A percentile compares a stretch with the other conserved stretches of the same genome.
phyloP scores from a whole-genome alignment of 2,113 vertebrate species.

The Engystomops pustulosus region DNA sequence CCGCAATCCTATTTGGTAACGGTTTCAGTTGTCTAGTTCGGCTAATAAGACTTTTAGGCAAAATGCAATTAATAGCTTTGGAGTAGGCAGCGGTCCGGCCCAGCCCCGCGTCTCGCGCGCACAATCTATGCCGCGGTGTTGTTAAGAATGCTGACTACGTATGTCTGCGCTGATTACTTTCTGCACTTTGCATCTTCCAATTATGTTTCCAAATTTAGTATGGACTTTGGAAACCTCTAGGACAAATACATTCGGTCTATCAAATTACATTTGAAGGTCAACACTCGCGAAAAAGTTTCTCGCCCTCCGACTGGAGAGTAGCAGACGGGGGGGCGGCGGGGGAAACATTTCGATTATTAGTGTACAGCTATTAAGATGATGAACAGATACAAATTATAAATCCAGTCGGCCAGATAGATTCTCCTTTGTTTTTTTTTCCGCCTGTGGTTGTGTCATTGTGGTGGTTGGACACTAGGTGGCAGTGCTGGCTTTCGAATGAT shows the following conservation, averaged over 20 bases:
- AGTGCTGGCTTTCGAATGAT: conserved; percentile 64
- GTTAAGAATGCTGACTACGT: conserved; percentile 57
- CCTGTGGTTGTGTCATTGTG: background rate
- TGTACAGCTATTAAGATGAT: background rate
- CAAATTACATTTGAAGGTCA: conserved; percentile 47
- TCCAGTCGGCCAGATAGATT: background rate
- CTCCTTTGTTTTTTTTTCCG: background rate
- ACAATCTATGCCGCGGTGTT: conserved; percentile 22
- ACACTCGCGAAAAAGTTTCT: conserved; percentile 41
- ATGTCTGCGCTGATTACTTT: conserved; percentile 51
- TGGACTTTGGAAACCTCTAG: conserved; percentile 52
- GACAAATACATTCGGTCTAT: conserved; percentile 41
- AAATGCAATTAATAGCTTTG: conserved; percentile 58
- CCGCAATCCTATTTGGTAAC: conserved; percentile 55
- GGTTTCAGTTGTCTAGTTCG: conserved; percentile 56
- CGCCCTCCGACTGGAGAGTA: background rate
- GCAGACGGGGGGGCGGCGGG: background rate
- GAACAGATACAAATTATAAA: background rate
- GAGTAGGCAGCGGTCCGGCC: conserved; percentile 37
- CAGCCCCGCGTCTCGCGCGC: background rate
- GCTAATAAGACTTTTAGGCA: conserved; percentile 59
- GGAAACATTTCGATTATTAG: background rate
- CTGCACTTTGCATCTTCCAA: conserved; percentile 53
- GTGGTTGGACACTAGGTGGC: conserved; percentile 67
- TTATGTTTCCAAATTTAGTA: conserved; percentile 52